Evolutionary conservation across 2,113 vertebrate genomes (phyloP), one percentile per base, ranked within the genome.

Genomic region (Grammomys dolichurus): DNA sequence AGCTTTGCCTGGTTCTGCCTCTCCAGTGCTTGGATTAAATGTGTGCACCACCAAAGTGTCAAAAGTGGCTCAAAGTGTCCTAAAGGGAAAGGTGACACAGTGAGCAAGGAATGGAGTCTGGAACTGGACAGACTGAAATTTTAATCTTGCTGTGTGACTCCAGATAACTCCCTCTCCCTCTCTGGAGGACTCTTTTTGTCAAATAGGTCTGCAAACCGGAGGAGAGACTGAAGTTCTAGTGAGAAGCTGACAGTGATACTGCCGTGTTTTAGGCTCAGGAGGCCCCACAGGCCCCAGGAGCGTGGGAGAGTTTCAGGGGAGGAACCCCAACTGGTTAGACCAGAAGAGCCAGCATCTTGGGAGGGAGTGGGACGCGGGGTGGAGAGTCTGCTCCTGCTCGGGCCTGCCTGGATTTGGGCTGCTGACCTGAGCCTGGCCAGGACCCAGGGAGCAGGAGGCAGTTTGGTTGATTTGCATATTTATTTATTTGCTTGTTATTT

Each of bases 261-360:
- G 63, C 72, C 90, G 56, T 60, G 46, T n/a, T 40, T 91, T 10
- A 40, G 65, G 70, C 73, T 58, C 87, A 85, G 65, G 95, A 96
- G 95, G 97, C 97, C 95, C 94, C 36, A 65, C n/a, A 58, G 88
- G 96, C 43, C 69, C 93, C 80, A 75, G 89, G 75, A 14, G 96
- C 86, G 96, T 98, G 97, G 97, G 97, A 97, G 97, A 98, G 97
- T 98, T 97, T 98, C 97, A 97, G 96, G 97, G 81, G 97, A 97
- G 97, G 97, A 92, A 95, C 97, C 97, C 67, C 51, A 93, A 95
- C 97, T 95, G 85, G 96, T 82, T 82, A 73, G 75, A 97, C 97
- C 10, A 33, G 97, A 96, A 97, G 88, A 97, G 81, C 97, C 48
- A 93, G 97, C 54, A 1, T 92, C 96, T 93, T 77, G 67, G 96